Percentiles rank a stretch among this genome's conserved stretches.
Conservation (phyloP, 2,888 invertebrate species). For the Eilema caniola region DNA sequence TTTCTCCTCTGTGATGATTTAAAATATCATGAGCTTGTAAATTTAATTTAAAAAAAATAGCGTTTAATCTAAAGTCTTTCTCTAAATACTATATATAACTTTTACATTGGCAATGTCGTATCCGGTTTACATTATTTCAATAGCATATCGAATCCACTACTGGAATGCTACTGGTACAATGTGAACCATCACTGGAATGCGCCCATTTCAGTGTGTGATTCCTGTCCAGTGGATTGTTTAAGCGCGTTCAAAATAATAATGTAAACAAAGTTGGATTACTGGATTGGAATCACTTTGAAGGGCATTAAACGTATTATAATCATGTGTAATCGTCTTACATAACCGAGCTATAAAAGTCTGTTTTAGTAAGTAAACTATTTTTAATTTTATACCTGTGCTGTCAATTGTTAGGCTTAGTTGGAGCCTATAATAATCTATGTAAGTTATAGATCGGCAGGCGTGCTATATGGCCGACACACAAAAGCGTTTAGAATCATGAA, state of each 20-base stretch:
- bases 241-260: too few species aligned
- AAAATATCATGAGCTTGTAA: background rate
- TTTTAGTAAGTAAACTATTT: background rate
- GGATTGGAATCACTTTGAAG: too few species aligned
- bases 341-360: background rate
- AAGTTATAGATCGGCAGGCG: constrained; percentile 12
- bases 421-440: constrained; percentile 42
- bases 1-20: background rate
- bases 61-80: background rate
- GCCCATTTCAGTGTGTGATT: too few species aligned
- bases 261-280: too few species aligned
- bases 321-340: background rate
- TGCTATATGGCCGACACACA: constrained; percentile 1
- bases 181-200: too few species aligned
- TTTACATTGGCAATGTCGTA: background rate
- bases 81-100: background rate
- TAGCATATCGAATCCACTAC: too few species aligned
- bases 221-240: too few species aligned
- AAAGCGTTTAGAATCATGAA: background rate
- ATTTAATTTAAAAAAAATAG: background rate
- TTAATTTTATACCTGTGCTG: background rate
- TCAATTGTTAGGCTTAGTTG: constrained; percentile 22
- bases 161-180: too few species aligned
- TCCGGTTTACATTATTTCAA: too few species aligned
- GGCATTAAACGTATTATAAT: background rate